Evolutionary conservation across 2,113 vertebrate species (phyloP).

Genomic region (Cavia aperea): DNA sequence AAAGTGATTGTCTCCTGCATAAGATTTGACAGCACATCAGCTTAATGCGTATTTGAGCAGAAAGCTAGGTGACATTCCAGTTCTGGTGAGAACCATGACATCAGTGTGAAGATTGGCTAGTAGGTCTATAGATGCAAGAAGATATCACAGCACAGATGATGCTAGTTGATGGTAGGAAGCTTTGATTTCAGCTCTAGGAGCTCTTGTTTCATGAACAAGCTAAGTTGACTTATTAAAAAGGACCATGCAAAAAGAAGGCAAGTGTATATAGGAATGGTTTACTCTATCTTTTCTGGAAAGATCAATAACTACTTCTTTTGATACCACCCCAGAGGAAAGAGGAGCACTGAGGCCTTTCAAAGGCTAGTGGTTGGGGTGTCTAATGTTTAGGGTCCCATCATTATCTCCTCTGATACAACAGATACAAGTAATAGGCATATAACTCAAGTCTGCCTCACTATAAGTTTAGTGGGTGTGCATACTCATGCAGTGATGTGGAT

Average conservation of each 20-base stretch:
- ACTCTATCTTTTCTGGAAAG: neutral
- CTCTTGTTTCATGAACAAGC: neutral
- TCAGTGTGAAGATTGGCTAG: neutral
- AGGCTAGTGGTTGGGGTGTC: neutral
- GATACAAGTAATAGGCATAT: neutral
- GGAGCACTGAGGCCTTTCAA: neutral
- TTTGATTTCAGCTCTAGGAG: neutral
- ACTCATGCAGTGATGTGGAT: accelerated
- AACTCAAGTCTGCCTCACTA: neutral
- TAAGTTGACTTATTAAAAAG: neutral
- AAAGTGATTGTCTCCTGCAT: neutral
- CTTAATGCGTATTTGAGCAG: neutral
- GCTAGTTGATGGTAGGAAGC: neutral
- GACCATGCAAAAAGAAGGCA: neutral
- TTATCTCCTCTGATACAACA: neutral
- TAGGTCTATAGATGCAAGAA: neutral
- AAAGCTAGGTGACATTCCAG: neutral
- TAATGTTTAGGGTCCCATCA: neutral
- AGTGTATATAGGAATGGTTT: neutral
- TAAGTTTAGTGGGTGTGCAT: neutral
- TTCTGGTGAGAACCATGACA: neutral
- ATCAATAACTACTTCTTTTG: neutral
- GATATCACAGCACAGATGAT: neutral
- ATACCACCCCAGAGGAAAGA: neutral
- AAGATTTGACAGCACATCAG: neutral